A percentile compares a stretch with the other conserved stretches of the same genome.
These are phyloP conservation scores for Melanargia galathea DNA, from an alignment of 2,888 invertebrate species.

Conservation along the genomic window DNA sequence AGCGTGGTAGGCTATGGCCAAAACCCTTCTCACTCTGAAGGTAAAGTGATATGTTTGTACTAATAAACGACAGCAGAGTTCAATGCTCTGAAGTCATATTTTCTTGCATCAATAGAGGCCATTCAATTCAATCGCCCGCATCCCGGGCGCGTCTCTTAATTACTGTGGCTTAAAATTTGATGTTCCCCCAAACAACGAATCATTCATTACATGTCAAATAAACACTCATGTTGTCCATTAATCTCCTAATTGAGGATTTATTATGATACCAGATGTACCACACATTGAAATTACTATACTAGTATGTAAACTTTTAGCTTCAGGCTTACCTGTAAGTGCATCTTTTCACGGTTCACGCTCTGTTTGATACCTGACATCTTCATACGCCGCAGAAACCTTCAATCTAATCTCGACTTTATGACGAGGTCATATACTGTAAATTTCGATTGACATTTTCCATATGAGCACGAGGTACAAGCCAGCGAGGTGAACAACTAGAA, in stretches of 20 bases:
- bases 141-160: conserved; percentile 56
- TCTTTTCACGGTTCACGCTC: conserved; percentile 75
- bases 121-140: conserved; percentile 65
- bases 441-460: conserved; percentile 26
- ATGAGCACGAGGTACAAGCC: conserved; percentile 31
- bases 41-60: conserved; percentile 13
- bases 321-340: conserved; percentile 38
- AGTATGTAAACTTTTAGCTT: conserved; percentile 24
- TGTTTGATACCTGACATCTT: conserved; percentile 64
- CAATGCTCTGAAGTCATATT: conserved; percentile 45
- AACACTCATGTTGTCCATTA: not conserved
- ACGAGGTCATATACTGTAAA: conserved; percentile 28
- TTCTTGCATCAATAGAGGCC: conserved; percentile 55
- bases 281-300: not conserved
- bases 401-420: conserved; percentile 51
- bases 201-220: conserved; percentile 16
- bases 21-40: too few relatives aligned
- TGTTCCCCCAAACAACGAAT: conserved; percentile 15
- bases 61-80: conserved; percentile 47
- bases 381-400: conserved; percentile 51
- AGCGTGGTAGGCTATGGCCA: too few relatives aligned
- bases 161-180: conserved; percentile 45
- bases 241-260: conserved; percentile 1
- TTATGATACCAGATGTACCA: conserved; percentile 1
- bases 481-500: conserved; percentile 72